Base-by-base conservation (phyloP, 2,888 invertebrate species). In the Eretmocerus hayati region DNA sequence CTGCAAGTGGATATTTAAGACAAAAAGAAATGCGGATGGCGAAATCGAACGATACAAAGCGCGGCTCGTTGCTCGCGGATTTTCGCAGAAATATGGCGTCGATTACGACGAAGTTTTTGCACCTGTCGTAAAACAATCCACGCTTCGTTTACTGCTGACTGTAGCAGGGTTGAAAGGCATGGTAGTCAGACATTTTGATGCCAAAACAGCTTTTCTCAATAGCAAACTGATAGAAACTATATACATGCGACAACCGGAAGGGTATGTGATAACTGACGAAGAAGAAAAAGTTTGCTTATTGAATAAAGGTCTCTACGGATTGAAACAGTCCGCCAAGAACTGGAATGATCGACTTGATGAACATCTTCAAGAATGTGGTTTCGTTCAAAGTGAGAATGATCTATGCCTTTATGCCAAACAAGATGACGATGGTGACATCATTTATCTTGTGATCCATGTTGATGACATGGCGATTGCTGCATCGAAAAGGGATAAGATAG, bases 31-130 rank as follows among this genome's bases (percentile, higher is more conserved):
- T n/a, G 37, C 43, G 1, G 44, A 41, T 2, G 56, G 54, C 5
- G 46, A 51, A 2, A 21, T 53, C 1, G 37, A 52, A 8, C 57
- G 46, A 22, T 60, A 56, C 41, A 63, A 62, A 40, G 42, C 36
- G 23, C 21, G 48, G n/a, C 37, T 52, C 11, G 48, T 52, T 2
- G 51, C 47, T 13, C 22, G 41, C 18, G 48, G 46, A 22, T 46
- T 55, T 19, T 40, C 51, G 6, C 49, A 52, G 13, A 26, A 46
- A 18, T 56, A 13, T 39, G 42, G 32, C 2, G n/a, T 9, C 11
- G 42, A 42, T 20, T 42, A 61, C 51, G 50, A 59, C 21, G 61
- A 65, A 46, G 62, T 62, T 2, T 67, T 61, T 44, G 60, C 64
- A 31, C 63, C 64, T 15, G 63, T 65, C 1, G 59, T 57, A 11